These are phyloP conservation scores for Eulemur albifrons DNA, from an alignment of 2,797 vertebrate species.

Conservation along the genomic window DNA sequence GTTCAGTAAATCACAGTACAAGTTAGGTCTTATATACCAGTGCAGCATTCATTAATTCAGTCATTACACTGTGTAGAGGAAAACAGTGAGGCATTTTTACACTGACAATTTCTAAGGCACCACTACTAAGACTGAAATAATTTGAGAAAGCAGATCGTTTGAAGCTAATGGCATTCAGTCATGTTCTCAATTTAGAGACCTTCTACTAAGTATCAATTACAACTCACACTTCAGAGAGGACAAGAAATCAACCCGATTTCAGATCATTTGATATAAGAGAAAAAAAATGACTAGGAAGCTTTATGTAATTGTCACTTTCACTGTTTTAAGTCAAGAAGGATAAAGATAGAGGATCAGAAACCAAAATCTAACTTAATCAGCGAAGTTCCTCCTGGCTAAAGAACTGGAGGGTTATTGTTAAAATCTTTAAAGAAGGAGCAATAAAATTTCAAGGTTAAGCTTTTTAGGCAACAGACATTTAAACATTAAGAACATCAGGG, in stretches of 20 bases:
- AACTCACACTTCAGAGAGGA: slow-evolving; percentile 20
- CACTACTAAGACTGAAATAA: slow-evolving; percentile 11
- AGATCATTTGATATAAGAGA: slow-evolving; percentile 17
- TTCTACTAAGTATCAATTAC: slow-evolving; percentile 49
- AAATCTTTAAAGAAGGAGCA: slow-evolving; percentile 68
- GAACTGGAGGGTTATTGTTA: slow-evolving; percentile 52
- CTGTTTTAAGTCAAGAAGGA: slow-evolving; percentile 32
- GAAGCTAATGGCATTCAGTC: slow-evolving; percentile 27
- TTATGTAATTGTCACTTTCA: slow-evolving; percentile 41
- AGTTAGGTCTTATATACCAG: neutral
- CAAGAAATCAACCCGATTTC: slow-evolving; percentile 51
- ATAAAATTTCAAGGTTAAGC: slow-evolving; percentile 69
- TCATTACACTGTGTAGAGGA: neutral
- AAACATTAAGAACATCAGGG: slow-evolving; percentile 63
- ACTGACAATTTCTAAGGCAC: neutral
- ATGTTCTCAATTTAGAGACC: slow-evolving; percentile 59
- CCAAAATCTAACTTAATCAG: slow-evolving; percentile 22
- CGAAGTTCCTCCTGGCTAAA: slow-evolving; percentile 55
- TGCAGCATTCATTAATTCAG: neutral
- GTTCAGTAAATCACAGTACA: neutral
- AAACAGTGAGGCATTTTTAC: slow-evolving; percentile 25
- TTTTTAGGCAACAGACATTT: slow-evolving; percentile 73
- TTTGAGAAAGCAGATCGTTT: slow-evolving; percentile 50
- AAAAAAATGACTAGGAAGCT: slow-evolving; percentile 35
- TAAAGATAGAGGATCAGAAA: slow-evolving; percentile 57